These are phyloP conservation scores for Drosophila sp. DNA, from an alignment of 1,140 invertebrate genomes.

Conservation along the genomic window DNA sequence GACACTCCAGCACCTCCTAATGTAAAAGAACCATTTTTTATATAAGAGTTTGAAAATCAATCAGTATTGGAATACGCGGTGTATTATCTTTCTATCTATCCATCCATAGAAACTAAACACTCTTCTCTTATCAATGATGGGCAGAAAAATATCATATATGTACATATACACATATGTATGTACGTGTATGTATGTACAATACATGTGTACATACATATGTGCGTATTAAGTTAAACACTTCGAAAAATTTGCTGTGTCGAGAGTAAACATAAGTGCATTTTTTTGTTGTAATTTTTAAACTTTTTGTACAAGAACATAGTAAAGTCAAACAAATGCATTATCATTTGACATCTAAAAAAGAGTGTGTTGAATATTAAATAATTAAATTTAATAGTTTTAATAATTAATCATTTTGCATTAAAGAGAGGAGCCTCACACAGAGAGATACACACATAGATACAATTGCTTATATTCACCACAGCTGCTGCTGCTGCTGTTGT, in stretches of 20 bases:
- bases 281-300: neutral
- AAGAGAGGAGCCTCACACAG: slow-evolving; percentile 22
- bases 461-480: slow-evolving; percentile 20
- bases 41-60: neutral
- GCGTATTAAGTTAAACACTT: neutral
- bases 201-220: neutral
- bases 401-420: too few species aligned
- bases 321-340: slow-evolving; percentile 1
- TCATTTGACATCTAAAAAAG: neutral
- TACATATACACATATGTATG: neutral
- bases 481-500: slow-evolving; percentile 6
- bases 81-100: slow-evolving; percentile 5
- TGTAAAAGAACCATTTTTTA: too few species aligned
- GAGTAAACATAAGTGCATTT: neutral
- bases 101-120: slow-evolving; percentile 6
- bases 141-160: neutral
- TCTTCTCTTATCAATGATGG: slow-evolving; percentile 7
- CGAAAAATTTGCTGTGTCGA: neutral
- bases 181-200: neutral
- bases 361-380: too few species aligned
- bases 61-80: neutral
- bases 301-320: neutral
- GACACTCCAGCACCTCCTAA: too few species aligned
- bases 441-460: slow-evolving; percentile 38
- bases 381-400: too few species aligned